These are phyloP conservation scores for Procapra przewalskii DNA, from an alignment of 2,113 vertebrate species.

Conservation along the genomic window DNA sequence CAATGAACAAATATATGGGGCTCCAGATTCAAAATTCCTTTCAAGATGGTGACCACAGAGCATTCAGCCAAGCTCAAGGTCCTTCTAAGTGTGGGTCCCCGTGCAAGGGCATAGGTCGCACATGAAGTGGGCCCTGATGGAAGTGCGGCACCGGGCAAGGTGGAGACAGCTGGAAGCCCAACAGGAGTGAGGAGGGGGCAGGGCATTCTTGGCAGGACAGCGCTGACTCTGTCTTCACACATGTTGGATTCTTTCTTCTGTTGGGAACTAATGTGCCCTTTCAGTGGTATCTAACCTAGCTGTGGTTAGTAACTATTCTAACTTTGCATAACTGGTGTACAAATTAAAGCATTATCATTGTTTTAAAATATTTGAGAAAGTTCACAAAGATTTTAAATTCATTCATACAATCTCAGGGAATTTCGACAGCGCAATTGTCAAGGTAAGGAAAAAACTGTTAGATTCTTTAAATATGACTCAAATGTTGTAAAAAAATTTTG, in stretches of 20 bases:
- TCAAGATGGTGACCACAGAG: background rate
- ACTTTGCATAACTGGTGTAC: background rate
- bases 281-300: background rate
- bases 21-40: background rate
- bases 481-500: background rate
- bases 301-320: background rate
- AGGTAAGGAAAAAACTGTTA: background rate
- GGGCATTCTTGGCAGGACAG: background rate
- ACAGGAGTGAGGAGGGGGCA: accelerated
- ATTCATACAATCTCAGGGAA: background rate
- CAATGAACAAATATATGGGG: background rate
- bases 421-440: background rate
- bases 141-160: background rate
- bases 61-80: background rate
- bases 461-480: background rate
- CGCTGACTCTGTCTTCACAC: background rate
- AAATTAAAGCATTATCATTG: background rate
- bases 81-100: background rate
- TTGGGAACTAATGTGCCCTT: background rate
- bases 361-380: background rate
- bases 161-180: background rate
- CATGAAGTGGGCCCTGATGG: background rate
- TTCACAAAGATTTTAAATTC: background rate
- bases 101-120: background rate
- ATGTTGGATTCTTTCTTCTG: background rate